Evolutionary conservation across 2,797 vertebrate genomes (phyloP).

Genomic region (Pelochelys cantorii): DNA sequence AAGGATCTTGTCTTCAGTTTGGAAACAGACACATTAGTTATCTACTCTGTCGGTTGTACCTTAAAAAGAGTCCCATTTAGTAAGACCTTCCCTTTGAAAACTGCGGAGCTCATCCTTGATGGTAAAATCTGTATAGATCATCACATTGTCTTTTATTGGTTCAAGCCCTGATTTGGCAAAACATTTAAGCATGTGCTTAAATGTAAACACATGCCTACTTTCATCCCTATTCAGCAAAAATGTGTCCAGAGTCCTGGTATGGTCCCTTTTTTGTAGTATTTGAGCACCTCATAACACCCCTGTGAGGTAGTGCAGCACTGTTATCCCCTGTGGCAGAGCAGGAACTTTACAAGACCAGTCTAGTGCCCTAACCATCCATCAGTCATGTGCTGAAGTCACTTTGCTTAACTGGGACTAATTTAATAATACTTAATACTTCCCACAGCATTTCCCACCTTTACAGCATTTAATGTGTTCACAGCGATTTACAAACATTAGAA

Average conservation of each 20-base stretch:
- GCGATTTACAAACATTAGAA: background rate
- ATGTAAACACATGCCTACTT: background rate
- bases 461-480: background rate
- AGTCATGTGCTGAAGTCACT: background rate
- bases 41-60: background rate
- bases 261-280: background rate
- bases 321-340: background rate
- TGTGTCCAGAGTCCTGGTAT: background rate
- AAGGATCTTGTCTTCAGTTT: background rate
- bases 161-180: background rate
- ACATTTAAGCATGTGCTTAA: background rate
- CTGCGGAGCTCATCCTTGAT: background rate
- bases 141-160: background rate
- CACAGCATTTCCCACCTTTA: background rate
- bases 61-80: background rate
- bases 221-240: background rate
- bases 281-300: background rate
- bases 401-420: background rate
- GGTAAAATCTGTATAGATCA: background rate
- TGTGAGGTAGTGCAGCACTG: background rate
- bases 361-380: background rate
- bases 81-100: background rate
- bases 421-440: background rate
- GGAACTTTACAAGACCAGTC: background rate
- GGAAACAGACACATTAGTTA: background rate